Evolutionary conservation across 2,113 vertebrate species (phyloP).

Genomic region (Neolamprologus toae): DNA sequence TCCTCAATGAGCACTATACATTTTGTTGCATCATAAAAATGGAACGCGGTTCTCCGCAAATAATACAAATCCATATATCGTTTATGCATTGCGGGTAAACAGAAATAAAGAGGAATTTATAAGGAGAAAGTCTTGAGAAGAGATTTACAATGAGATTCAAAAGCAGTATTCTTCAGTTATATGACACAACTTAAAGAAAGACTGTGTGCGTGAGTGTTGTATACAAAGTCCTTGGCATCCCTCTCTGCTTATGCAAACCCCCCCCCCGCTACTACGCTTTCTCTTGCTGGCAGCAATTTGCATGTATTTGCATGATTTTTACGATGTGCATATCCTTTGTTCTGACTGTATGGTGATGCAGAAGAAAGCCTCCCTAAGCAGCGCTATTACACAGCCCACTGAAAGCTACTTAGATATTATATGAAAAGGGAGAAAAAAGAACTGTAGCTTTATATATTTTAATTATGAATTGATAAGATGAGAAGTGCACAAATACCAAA

Average conservation of each 20-base stretch:
- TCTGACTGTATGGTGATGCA: constrained; percentile 77
- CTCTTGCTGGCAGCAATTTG: constrained; percentile 79
- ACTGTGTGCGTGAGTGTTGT: constrained; percentile 25
- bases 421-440: neutral
- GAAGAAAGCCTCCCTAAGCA: constrained; percentile 32
- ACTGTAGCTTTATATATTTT: constrained; percentile 22
- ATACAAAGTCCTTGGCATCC: constrained; percentile 43
- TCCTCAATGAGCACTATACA: neutral
- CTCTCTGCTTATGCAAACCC: constrained; percentile 35
- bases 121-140: neutral
- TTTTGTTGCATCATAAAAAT: neutral
- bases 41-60: neutral
- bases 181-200: constrained; percentile 36
- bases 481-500: neutral
- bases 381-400: constrained; percentile 8
- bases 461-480: constrained; percentile 34
- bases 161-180: constrained; percentile 14
- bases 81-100: neutral
- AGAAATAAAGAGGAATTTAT: neutral
- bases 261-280: constrained; percentile 32
- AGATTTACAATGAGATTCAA: constrained; percentile 17
- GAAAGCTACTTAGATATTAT: constrained; percentile 48
- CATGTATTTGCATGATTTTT: constrained; percentile 83
- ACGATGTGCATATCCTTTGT: constrained; percentile 81
- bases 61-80: neutral